Evolutionary conservation across 2,888 invertebrate species (phyloP), one percentile per base, ranked within the genome.

Genomic region (Formica aserva): DNA sequence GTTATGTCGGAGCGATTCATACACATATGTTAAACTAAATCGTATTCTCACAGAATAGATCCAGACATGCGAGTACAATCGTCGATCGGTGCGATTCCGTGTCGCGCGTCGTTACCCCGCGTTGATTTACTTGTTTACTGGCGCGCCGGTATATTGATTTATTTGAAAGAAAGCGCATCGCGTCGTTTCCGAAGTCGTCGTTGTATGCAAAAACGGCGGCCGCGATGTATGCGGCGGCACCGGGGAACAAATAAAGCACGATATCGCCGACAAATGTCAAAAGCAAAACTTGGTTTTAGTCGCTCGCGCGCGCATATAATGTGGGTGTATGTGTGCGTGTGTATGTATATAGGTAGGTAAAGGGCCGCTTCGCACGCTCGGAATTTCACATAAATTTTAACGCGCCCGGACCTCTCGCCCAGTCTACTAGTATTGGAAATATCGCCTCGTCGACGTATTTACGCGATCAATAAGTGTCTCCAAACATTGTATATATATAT

Each of bases 211-310:
- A 83, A 83, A 75, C 82, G 83, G 52, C 60, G 67, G 80, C 78
- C 86, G 82, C 87, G 88, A 87, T 60, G 66, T 52, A 32, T 60
- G 77, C 71, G 29, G 80, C 78, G 45, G 63, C 67, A 29, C 32
- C 78, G 55, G 66, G 66, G 62, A 69, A 69, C 78, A 85, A 87
- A 85, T 87, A 87, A 87, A 86, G 67, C 85, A 62, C 65, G 84
- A 82, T 84, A 75, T 66, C 69, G 52, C 45, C 82, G 85, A 78
- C 85, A 82, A 82, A 82, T 85, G 87, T 87, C 87, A 83, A 82
- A 83, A 85, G 83, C 87, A 83, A 76, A 81, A 82, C 76, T 80
- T 66, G 69, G 55, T 52, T 76, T 71, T 65, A 29, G 29, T 77
- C 81, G 55, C 32, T 69, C 52, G 26, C 52, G 52, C 52, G n/a